Base-by-base conservation (phyloP, 2,888 invertebrate genomes). In the Lepeophtheirus nordmannii region DNA sequence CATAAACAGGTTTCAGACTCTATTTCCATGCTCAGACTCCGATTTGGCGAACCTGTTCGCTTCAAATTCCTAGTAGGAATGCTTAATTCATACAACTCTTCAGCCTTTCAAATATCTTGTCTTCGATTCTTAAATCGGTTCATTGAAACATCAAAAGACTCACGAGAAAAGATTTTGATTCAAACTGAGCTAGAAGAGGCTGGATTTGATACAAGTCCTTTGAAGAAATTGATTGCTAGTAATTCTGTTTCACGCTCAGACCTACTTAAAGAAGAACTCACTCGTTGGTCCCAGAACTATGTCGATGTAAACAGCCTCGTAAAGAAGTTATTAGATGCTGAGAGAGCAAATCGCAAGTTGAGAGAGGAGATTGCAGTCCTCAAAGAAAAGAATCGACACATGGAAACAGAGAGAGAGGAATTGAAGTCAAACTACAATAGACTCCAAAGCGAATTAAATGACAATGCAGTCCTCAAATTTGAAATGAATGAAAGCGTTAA, bases 21-120 rank as follows among this genome's bases (percentile, higher is more conserved):
- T 0, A 81, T 93, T 70, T 89, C 91, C 0, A 89, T 91, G 0
- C 79, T 93, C 65, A 81, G 92, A 46, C 79, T 93, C 9, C 82
- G 90, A 68, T 89, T 88, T 74, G 91, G 90, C 5, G 93, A 94
- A 74, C 91, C 92, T 0, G 91, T 92, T 9, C 82, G 92, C 73
- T 93, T 93, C 77, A 82, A 92, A 68, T 86, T 93, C 73, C 80
- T 93, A 0, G 85, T 90, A 10, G 91, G 91, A 1, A 90, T 91
- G 82, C 80, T 92, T 68, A 85, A 85, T 72, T 87, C 68, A 14
- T 68, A 69, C 37, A 69, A 69, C 23, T 58, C 57, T 65, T 37
- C 7, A 67, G 72, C 69, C 22, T 71, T 71, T 40, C 71, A 76
- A 73, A 82, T 85, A 3, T 85, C 87, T 5, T 90, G 90, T 0